phyloP scores from a whole-genome alignment of 2,113 vertebrate genomes.

The Nyctibius bracteatus region DNA sequence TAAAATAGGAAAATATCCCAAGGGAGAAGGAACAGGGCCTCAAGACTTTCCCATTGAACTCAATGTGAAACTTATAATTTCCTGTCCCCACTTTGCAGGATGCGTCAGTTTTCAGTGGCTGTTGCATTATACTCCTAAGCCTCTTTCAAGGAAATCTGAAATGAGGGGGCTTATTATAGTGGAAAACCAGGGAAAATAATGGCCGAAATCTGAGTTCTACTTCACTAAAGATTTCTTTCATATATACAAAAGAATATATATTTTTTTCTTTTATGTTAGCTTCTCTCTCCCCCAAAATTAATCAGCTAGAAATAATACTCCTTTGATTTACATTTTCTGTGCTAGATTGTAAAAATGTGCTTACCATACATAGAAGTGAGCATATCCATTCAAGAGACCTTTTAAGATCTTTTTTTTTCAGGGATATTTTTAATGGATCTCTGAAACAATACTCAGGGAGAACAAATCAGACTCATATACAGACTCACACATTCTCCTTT shows the following conservation, averaged over 20 bases:
- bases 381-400: not conserved
- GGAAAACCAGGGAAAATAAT: not conserved
- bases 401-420: not conserved
- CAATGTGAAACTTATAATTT: constrained; percentile 48
- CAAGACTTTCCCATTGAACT: constrained; percentile 46
- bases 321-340: not conserved
- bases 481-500: not conserved
- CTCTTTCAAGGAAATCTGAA: constrained; percentile 30
- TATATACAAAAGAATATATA: not conserved
- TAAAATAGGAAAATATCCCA: constrained; percentile 55
- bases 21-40: constrained; percentile 30
- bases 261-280: not conserved
- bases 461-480: not conserved
- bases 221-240: not conserved
- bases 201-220: not conserved
- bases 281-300: not conserved
- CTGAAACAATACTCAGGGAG: not conserved
- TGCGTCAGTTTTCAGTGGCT: not conserved
- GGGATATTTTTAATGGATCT: not conserved
- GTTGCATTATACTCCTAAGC: not conserved
- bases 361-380: not conserved
- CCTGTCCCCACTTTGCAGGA: constrained; percentile 16
- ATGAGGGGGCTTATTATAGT: not conserved
- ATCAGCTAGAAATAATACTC: not conserved
- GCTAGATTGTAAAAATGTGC: not conserved